phyloP scores from a whole-genome alignment of 2,113 vertebrate species.

The Tiliqua scincoides region DNA sequence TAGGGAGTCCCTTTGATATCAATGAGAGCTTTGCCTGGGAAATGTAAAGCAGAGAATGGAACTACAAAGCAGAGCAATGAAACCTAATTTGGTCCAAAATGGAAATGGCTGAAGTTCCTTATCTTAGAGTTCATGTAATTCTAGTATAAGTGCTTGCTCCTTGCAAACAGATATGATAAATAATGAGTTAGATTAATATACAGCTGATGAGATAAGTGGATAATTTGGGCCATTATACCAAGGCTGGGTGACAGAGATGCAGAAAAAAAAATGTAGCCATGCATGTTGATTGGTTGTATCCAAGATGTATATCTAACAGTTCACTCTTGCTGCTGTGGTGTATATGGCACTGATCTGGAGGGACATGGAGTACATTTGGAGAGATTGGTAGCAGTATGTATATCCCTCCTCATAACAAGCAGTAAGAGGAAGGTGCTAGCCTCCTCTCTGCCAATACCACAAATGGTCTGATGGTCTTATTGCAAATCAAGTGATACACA shows the following conservation, averaged over 20 bases:
- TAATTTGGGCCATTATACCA: not conserved
- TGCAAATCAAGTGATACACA: too few species aligned
- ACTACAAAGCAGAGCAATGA: not conserved
- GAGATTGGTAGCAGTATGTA: too few species aligned
- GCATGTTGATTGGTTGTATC: too few species aligned
- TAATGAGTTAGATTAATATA: not conserved
- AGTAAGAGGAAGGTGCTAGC: too few species aligned
- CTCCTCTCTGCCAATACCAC: too few species aligned
- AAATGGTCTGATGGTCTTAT: too few species aligned
- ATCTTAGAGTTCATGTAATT: not conserved
- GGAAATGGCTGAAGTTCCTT: not conserved
- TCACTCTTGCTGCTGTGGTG: too few species aligned
- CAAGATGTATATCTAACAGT: too few species aligned
- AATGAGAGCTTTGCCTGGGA: not conserved
- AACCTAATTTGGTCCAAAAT: not conserved
- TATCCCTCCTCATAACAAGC: too few species aligned
- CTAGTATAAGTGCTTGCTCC: not conserved
- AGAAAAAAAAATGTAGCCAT: too few species aligned
- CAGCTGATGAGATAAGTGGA: not conserved
- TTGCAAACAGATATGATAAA: not conserved
- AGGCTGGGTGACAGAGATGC: not conserved
- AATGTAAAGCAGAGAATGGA: constrained; percentile 1
- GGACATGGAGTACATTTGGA: too few species aligned
- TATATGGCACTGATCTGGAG: too few species aligned
- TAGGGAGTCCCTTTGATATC: constrained; percentile 23